Evolutionary conservation across 2,888 invertebrate species (phyloP).

Genomic region (Hyles lineata): DNA sequence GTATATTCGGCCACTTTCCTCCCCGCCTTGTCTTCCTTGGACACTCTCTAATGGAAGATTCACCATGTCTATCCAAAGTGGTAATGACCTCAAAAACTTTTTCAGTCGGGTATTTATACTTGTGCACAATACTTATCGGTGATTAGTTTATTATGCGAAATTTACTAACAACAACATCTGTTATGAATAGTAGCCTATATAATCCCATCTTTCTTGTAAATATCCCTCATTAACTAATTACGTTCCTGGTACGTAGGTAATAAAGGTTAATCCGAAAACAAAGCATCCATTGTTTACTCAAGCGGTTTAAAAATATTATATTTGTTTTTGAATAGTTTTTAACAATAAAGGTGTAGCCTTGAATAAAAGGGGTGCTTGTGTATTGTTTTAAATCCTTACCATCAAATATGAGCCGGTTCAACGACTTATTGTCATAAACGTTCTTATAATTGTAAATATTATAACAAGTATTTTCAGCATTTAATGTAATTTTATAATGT

Average conservation of each 20-base stretch:
- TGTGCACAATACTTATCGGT: no score
- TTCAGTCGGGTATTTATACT: neutral
- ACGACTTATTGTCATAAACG: no score
- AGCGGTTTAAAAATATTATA: neutral
- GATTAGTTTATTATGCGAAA: constrained; percentile 18
- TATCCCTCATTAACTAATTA: constrained; percentile 17
- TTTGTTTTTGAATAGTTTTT: neutral
- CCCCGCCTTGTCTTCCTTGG: constrained; percentile 35
- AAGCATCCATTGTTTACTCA: constrained; percentile 1
- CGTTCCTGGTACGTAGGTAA: neutral
- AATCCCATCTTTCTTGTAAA: constrained; percentile 6
- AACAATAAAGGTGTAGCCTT: neutral
- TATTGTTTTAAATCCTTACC: neutral
- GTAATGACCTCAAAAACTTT: neutral
- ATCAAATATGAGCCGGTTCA: no score
- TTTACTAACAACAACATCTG: neutral
- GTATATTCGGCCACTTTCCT: constrained; percentile 44
- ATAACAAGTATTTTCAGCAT: neutral
- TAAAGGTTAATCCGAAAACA: neutral
- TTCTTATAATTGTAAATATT: neutral
- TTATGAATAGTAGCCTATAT: neutral
- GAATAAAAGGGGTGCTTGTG: neutral
- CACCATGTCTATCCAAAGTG: constrained; percentile 51
- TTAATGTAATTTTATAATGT: neutral
- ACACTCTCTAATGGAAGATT: constrained; percentile 48